Evolutionary conservation across 2,888 invertebrate species (phyloP), one percentile per base, ranked within the genome.

Genomic region (Agriopis marginaria): DNA sequence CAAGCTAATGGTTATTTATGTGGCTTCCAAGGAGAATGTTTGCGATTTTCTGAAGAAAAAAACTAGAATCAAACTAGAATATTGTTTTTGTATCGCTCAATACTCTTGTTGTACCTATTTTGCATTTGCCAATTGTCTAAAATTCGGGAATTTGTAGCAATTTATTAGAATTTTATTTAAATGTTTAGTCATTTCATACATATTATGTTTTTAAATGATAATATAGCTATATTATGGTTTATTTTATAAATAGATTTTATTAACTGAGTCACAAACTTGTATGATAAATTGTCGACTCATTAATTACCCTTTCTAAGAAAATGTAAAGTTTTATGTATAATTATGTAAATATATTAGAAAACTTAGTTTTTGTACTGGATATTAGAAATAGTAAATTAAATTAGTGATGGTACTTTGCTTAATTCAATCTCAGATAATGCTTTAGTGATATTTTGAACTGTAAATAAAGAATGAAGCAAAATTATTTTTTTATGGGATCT

Each of bases 401-500:
- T 42, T 42, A 42, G 9, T 62, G 74, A 62, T 49, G 42, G 39
- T 65, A 80, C 75, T 77, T 77, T 69, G 70, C 65, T 58, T 68
- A 56, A 51, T 53, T 69, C 66, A 64, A 60, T 56, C 54, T 63
- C 45, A 62, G 62, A 50, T 61, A 60, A 63, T 69, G 63, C 69
- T 72, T 50, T 58, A 63, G 59, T 49, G 47, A 45, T 54, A 77
- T 75, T 75, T 79, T 70, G 73, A 76, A 79, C 78, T 92, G 89
- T 91, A 90, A 87, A 90, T 91, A 92, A 68, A 78, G 79, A 84
- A 81, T 83, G 78, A 80, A 81, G 74, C 81, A 82, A 85, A 88
- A 63, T 70, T 91, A 91, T 92, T 92, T 92, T 92, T 92, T 83
- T 91, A 91, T 82, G 79, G 86, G 89, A 86, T 88, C 50, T 54